Conservation (phyloP, 2,797 vertebrate species). For the Poecilia velifera region DNA sequence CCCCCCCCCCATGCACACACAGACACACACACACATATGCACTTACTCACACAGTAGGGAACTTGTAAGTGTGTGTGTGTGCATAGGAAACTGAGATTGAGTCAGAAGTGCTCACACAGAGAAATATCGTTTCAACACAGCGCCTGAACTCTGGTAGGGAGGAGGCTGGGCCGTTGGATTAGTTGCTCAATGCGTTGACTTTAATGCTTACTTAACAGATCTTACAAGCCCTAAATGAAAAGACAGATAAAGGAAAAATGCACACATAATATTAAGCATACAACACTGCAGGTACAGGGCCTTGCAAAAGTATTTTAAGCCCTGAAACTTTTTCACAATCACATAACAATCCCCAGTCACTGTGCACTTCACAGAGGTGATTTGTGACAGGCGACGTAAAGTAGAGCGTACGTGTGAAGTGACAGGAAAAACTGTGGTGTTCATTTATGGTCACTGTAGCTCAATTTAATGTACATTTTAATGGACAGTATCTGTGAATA, state of each 20-base stretch:
- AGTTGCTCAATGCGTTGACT: slow-evolving; percentile 72
- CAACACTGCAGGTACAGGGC: neutral
- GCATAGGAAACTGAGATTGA: slow-evolving; percentile 80
- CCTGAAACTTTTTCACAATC: neutral
- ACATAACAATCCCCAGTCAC: neutral
- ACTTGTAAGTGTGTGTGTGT: slow-evolving; percentile 64
- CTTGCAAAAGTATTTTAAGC: neutral
- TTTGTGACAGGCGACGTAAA: neutral
- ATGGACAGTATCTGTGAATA: neutral
- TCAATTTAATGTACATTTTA: neutral
- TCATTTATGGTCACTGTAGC: neutral
- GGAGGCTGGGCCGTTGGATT: slow-evolving; percentile 60
- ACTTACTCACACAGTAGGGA: slow-evolving; percentile 53
- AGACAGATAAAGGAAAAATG: slow-evolving; percentile 15
- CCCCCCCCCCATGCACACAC: too few species aligned
- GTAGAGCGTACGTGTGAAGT: neutral
- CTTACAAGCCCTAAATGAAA: slow-evolving; percentile 26
- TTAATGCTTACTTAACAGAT: slow-evolving; percentile 66
- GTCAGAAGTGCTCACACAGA: slow-evolving; percentile 75
- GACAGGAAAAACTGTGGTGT: neutral
- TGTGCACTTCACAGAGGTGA: neutral
- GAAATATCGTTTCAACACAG: slow-evolving; percentile 72
- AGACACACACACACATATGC: slow-evolving; percentile 17
- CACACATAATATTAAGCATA: neutral
- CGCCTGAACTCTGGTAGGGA: slow-evolving; percentile 62